Evolutionary conservation across 2,797 vertebrate genomes (phyloP).

Genomic region (Sebastes variabilis): DNA sequence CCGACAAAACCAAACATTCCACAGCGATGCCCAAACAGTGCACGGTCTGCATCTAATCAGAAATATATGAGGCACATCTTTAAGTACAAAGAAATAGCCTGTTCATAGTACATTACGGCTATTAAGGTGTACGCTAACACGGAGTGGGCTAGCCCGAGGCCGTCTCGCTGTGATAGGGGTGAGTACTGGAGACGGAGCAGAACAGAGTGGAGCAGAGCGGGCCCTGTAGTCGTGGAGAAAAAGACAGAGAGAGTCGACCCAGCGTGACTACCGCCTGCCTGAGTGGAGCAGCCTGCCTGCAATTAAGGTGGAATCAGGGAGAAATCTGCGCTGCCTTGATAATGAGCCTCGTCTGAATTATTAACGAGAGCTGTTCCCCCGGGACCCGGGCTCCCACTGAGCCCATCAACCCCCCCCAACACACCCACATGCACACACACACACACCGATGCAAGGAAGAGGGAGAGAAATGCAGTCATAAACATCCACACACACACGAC

Average conservation of each 20-base stretch:
- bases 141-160: conserved; percentile 55
- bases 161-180: conserved; percentile 51
- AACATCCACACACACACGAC: conserved; percentile 9
- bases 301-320: conserved; percentile 89
- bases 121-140: conserved; percentile 56
- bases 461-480: conserved; percentile 41
- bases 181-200: conserved; percentile 64
- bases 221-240: conserved; percentile 67
- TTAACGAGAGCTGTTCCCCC: conserved; percentile 87
- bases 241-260: conserved; percentile 76
- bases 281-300: conserved; percentile 86
- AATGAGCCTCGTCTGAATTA: conserved; percentile 90
- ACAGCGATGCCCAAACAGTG: conserved; percentile 31
- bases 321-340: conserved; percentile 88
- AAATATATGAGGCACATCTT: conserved; percentile 64
- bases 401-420: conserved; percentile 77
- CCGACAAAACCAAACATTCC: conserved; percentile 44
- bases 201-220: conserved; percentile 61
- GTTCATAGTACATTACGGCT: conserved; percentile 23
- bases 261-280: conserved; percentile 84
- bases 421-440: conserved; percentile 39
- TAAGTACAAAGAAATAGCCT: conserved; percentile 60
- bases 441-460: conserved; percentile 33
- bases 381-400: conserved; percentile 83
- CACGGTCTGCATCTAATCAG: conserved; percentile 38